Percentiles rank a stretch among this genome's conserved stretches.
These are phyloP conservation scores for Cairina moschata DNA, from an alignment of 2,113 vertebrate genomes.

Conservation along the genomic window DNA sequence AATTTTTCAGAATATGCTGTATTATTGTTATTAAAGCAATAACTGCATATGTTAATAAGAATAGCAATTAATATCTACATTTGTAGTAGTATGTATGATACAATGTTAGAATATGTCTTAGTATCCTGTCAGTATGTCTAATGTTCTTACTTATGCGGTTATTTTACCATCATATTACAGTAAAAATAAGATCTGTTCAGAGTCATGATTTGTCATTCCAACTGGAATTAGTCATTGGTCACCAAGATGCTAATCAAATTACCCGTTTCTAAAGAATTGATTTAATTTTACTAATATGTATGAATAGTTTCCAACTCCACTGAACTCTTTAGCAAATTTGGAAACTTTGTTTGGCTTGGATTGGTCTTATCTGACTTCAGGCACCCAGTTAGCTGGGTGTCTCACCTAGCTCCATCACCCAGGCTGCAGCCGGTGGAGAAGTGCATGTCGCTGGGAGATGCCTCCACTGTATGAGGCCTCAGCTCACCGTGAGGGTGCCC, in stretches of 20 bases:
- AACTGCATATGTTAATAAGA: not conserved
- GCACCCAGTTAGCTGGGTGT: no score
- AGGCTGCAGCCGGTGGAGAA: not conserved
- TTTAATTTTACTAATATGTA: not conserved
- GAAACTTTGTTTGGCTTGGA: not conserved
- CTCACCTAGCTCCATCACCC: accelerated
- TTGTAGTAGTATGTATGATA: not conserved
- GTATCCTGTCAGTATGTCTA: not conserved
- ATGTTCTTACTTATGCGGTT: not conserved
- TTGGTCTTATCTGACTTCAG: not conserved
- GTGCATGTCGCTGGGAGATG: not conserved
- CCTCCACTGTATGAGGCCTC: accelerated
- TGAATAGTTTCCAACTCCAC: not conserved
- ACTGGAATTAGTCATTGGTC: conserved; percentile 40
- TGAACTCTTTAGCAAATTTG: not conserved
- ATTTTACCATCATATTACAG: conserved; percentile 17
- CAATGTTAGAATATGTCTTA: not conserved
- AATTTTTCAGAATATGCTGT: not conserved
- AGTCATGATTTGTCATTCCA: conserved; percentile 44
- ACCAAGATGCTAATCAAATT: conserved; percentile 11
- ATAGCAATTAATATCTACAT: not conserved
- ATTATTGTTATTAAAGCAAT: conserved; percentile 2
- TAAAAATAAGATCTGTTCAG: not conserved
- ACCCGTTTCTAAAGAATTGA: not conserved
- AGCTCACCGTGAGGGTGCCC: not conserved